phyloP scores from a whole-genome alignment of 2,888 invertebrate genomes.

The Metopia argyrocephala region DNA sequence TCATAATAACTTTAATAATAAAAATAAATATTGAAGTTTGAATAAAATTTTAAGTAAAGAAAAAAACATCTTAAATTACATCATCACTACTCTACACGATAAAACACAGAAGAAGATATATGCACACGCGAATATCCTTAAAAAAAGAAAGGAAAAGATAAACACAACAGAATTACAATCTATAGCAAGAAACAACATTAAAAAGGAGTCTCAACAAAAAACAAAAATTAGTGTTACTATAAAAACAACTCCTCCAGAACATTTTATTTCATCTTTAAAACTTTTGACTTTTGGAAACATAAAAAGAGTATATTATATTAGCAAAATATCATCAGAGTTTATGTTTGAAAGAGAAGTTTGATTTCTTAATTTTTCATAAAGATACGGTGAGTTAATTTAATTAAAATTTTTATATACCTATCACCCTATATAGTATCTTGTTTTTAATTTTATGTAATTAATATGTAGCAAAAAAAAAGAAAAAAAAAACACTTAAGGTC shows the following conservation, averaged over 20 bases:
- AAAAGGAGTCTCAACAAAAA: neutral
- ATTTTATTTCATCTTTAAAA: neutral
- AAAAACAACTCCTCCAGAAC: neutral
- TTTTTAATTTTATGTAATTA: conserved; percentile 21
- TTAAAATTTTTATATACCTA: neutral
- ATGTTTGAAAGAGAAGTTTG: conserved; percentile 2
- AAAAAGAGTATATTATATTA: conserved; percentile 6
- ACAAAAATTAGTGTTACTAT: neutral
- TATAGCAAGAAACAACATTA: neutral
- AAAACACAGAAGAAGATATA: neutral
- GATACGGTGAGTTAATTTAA: conserved; percentile 51
- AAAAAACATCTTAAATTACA: neutral
- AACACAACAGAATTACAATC: neutral
- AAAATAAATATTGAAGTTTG: conserved; percentile 1
- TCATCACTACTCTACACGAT: neutral
- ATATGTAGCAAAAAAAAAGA: neutral
- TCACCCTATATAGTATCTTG: neutral
- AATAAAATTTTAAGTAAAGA: conserved; percentile 29
- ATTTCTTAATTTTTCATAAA: conserved; percentile 8
- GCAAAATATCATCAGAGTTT: conserved; percentile 16
- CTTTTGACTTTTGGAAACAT: too few relatives aligned
- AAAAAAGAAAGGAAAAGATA: neutral
- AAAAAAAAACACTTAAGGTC: conserved; percentile 56
- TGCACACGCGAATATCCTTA: neutral
- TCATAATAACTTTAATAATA: neutral